Evolutionary conservation across 1,140 invertebrate species (phyloP).

Genomic region (Hesperophylax magnus): DNA sequence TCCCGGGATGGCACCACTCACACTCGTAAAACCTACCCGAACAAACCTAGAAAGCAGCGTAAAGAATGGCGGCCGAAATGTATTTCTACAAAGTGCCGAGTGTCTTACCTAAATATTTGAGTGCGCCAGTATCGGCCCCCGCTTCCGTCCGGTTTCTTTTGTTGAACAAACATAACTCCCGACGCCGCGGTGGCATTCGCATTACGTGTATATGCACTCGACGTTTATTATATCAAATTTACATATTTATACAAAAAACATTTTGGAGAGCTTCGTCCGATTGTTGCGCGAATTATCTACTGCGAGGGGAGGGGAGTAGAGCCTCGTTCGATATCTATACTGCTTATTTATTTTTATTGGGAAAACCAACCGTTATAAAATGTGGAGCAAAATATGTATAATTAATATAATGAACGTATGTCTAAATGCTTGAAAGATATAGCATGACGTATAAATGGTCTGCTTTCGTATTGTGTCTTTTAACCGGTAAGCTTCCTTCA

Average conservation of each 20-base stretch:
- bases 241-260: conserved; percentile 20
- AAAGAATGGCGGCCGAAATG: background rate
- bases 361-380: too few relatives aligned
- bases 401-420: too few relatives aligned
- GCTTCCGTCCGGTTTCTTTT: conserved; percentile 6
- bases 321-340: too few relatives aligned
- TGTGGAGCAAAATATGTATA: too few relatives aligned
- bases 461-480: too few relatives aligned
- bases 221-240: conserved; percentile 26
- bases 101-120: conserved; percentile 1
- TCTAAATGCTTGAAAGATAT: too few relatives aligned
- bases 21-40: background rate
- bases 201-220: conserved; percentile 12
- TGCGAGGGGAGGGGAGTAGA: too few relatives aligned
- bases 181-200: conserved; percentile 5
- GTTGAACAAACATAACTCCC: background rate
- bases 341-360: too few relatives aligned
- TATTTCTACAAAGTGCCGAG: conserved; percentile 10
- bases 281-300: background rate
- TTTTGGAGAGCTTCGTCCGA: conserved; percentile 3
- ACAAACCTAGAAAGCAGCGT: background rate
- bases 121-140: background rate
- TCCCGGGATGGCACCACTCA: background rate
- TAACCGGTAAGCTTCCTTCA: too few relatives aligned
- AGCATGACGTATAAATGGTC: too few relatives aligned